Evolutionary conservation across 2,888 invertebrate genomes (phyloP).

Genomic region (Hyposoter didymator): DNA sequence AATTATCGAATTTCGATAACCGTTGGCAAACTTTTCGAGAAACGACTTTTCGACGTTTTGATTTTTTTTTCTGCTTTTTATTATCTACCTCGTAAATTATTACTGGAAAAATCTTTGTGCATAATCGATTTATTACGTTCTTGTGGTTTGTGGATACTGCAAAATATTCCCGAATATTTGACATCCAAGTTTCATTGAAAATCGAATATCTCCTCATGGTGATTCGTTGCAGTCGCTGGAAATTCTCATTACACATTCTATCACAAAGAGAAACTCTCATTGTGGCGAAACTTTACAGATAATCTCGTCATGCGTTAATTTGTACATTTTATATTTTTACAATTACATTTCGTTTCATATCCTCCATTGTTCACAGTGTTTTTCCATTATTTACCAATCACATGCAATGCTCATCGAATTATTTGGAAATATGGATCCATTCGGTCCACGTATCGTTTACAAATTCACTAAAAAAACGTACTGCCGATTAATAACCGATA

Average conservation of each 20-base stretch:
- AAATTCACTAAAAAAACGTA: neutral
- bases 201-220: neutral
- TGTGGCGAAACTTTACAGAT: neutral
- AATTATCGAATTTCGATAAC: slow-evolving; percentile 4
- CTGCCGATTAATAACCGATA: neutral
- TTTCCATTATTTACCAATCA: neutral
- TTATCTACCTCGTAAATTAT: neutral
- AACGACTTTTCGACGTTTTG: neutral
- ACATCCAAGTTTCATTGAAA: neutral
- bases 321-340: neutral
- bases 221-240: neutral
- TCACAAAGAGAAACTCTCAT: neutral
- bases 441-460: neutral
- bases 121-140: neutral
- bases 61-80: neutral
- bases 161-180: neutral
- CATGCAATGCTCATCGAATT: neutral
- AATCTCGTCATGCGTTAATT: neutral
- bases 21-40: neutral
- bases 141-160: neutral
- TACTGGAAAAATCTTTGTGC: neutral
- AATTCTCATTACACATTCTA: neutral
- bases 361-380: neutral
- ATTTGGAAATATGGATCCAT: neutral
- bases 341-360: neutral